Evolutionary conservation across 2,888 invertebrate genomes (phyloP), one percentile per base, ranked within the genome.

Genomic region (Phengaris arion): DNA sequence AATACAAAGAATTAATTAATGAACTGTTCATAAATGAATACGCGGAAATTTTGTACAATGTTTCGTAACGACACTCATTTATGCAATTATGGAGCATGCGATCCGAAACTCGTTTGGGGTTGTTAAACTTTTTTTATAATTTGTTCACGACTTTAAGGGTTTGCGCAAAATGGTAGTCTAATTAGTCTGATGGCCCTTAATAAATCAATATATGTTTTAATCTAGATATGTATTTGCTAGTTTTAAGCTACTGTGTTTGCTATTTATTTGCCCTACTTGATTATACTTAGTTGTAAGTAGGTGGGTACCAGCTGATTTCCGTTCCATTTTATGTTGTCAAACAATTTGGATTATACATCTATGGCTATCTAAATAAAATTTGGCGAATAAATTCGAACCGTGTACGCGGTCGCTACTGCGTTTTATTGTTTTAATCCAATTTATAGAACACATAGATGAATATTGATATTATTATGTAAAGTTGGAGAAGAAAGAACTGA

Each of bases 381-480:
- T 48, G 6, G 46, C 9, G 48, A 69, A 69, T 70, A 70, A 51
- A 70, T 70, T 51, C 70, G 48, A 51, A 15, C 15, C 51, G 10
- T 48, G 51, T 48, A 51, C 48, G 70, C 51, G 70, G 51, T 69
- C 69, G 48, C 70, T 22, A 51, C 51, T 70, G 70, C 15, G 51
- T 70, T 70, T 70, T 70, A 70, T 70, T 70, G 51, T 70, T 70
- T 70, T 51, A 10, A 22, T 51, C 10, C 70, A 70, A 70, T 70
- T 15, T 51, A 48, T 70, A 10, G 15, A 48, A 51, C 9, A 69
- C n/a, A 69, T 51, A 64, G 22, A 64, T 64, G 22, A 22, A 64
- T 64, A 69, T 48, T 46, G 69, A 51, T 68, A 69, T 51, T 8
- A 22, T 5, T 5, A 35, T 64, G 35, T 35, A 35, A 35, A 35